Evolutionary conservation across 2,888 invertebrate genomes (phyloP).

Genomic region (Maniola hyperantus): DNA sequence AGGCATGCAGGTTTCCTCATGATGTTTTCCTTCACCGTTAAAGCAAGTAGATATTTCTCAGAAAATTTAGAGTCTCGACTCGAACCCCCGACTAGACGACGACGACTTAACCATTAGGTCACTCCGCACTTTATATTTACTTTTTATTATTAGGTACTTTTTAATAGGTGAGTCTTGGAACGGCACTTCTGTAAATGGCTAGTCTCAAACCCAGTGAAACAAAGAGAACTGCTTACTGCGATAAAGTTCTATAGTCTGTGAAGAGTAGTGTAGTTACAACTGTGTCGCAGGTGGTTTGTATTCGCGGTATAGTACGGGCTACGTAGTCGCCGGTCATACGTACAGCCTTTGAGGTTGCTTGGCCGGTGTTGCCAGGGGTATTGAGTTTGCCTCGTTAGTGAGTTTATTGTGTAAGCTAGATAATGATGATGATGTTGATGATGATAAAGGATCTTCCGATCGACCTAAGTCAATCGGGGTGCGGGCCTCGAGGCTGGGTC

Average conservation of each 20-base stretch:
- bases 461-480: too few relatives aligned
- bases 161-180: background rate
- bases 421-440: too few relatives aligned
- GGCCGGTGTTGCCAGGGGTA: constrained; percentile 61
- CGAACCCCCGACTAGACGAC: too few relatives aligned
- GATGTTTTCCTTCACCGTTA: too few relatives aligned
- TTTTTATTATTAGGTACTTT: too few relatives aligned
- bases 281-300: constrained; percentile 52
- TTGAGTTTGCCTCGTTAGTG: constrained; percentile 24
- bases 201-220: constrained; percentile 47
- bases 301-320: constrained; percentile 60
- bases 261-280: constrained; percentile 50
- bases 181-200: constrained; percentile 18
- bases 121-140: too few relatives aligned
- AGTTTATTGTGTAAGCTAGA: background rate
- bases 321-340: constrained; percentile 61
- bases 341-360: constrained; percentile 75
- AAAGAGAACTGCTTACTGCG: constrained; percentile 49
- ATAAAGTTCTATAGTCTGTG: constrained; percentile 55
- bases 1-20: too few relatives aligned
- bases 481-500: too few relatives aligned
- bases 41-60: too few relatives aligned
- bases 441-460: too few relatives aligned
- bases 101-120: too few relatives aligned
- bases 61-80: too few relatives aligned